Conservation (phyloP, 2,113 vertebrate genomes). For the Rhipidura dahli region DNA sequence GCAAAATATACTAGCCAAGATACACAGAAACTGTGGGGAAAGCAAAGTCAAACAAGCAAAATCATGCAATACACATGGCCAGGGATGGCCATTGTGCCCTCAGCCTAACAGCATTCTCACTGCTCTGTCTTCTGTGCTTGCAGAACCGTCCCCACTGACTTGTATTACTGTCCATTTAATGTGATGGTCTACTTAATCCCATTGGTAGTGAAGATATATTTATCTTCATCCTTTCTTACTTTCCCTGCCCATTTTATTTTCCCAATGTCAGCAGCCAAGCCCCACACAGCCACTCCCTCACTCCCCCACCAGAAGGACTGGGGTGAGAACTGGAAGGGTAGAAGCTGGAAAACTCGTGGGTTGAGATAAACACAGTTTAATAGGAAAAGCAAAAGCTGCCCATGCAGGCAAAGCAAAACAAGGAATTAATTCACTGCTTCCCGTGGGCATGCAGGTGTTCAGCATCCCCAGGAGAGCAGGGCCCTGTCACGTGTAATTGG, state of each 20-base stretch:
- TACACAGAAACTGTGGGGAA: background rate
- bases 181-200: background rate
- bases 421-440: background rate
- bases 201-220: background rate
- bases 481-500: accelerated
- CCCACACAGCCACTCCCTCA: background rate
- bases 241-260: background rate
- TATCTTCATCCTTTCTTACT: background rate
- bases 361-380: background rate
- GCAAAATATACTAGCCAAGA: background rate
- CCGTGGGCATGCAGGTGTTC: background rate
- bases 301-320: background rate
- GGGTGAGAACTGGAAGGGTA: background rate
- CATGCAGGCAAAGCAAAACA: background rate
- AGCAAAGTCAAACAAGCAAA: background rate
- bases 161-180: background rate
- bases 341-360: background rate
- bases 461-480: background rate
- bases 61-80: background rate
- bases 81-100: background rate
- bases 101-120: background rate
- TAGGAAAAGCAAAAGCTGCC: accelerated
- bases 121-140: background rate
- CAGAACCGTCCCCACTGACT: background rate
- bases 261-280: background rate